Evolutionary conservation across 2,888 invertebrate species (phyloP).

Genomic region (Ommatoiulus sabulosus): DNA sequence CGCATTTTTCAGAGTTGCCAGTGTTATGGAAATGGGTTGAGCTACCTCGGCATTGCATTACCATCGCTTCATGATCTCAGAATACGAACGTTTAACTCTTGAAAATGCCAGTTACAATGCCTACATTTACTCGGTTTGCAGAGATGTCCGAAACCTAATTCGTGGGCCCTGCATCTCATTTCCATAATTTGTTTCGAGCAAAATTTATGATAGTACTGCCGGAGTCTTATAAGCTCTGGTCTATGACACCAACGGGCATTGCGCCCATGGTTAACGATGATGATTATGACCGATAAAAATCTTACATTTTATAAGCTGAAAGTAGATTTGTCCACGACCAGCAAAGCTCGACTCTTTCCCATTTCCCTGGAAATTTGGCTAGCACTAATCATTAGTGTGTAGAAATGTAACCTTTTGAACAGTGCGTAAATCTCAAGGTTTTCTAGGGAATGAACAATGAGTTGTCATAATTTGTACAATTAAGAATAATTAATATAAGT

Average conservation of each 20-base stretch:
- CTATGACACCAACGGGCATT: no score
- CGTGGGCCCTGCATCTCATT: background rate
- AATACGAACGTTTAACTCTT: background rate
- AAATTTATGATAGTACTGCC: no score
- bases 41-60: background rate
- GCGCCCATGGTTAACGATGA: no score
- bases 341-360: background rate
- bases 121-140: no score
- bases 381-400: background rate
- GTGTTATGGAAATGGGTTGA: background rate
- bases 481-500: slow-evolving; percentile 14
- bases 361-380: background rate
- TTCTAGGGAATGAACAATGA: background rate
- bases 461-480: slow-evolving; percentile 20
- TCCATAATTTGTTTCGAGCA: no score
- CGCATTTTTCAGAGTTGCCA: background rate
- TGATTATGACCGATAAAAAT: background rate
- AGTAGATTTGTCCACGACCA: background rate
- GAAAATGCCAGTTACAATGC: background rate
- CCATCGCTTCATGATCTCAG: background rate
- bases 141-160: background rate
- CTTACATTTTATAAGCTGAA: background rate
- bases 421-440: background rate
- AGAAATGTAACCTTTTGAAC: background rate
- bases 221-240: no score